Evolutionary conservation across 2,888 invertebrate genomes (phyloP).

Genomic region (Adineta ricciae): DNA sequence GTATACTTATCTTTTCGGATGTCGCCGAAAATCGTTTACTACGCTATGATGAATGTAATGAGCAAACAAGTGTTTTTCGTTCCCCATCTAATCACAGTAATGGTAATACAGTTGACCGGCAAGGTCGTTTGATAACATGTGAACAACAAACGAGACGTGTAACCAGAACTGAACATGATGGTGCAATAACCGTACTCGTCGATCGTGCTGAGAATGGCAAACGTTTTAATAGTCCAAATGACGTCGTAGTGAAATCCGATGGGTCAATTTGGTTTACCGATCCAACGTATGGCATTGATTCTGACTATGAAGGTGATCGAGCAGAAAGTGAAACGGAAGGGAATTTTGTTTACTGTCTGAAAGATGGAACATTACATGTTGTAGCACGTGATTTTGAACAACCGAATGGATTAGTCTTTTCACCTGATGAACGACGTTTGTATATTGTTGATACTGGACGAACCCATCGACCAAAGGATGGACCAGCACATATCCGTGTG

Average conservation of each 20-base stretch:
- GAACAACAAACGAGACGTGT: background rate
- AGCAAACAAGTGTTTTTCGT: background rate
- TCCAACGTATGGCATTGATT: background rate
- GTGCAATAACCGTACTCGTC: background rate
- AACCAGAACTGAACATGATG: background rate
- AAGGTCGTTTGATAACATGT: slow-evolving; percentile 1
- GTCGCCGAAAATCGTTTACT: background rate
- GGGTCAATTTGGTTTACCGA: background rate
- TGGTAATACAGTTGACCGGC: background rate
- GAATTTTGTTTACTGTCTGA: background rate
- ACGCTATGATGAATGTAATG: background rate
- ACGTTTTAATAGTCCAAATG: background rate
- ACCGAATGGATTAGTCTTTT: background rate
- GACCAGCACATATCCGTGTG: background rate
- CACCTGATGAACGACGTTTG: background rate
- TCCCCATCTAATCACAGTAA: background rate
- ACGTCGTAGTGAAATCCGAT: background rate
- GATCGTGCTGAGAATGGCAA: background rate
- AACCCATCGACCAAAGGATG: background rate
- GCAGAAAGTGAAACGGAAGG: background rate
- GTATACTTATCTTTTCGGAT: background rate
- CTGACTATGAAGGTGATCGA: background rate
- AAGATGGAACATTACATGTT: background rate
- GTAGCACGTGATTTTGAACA: background rate
- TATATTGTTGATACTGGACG: background rate